phyloP scores from a whole-genome alignment of 2,797 vertebrate species.

The Siniperca scherzeri region DNA sequence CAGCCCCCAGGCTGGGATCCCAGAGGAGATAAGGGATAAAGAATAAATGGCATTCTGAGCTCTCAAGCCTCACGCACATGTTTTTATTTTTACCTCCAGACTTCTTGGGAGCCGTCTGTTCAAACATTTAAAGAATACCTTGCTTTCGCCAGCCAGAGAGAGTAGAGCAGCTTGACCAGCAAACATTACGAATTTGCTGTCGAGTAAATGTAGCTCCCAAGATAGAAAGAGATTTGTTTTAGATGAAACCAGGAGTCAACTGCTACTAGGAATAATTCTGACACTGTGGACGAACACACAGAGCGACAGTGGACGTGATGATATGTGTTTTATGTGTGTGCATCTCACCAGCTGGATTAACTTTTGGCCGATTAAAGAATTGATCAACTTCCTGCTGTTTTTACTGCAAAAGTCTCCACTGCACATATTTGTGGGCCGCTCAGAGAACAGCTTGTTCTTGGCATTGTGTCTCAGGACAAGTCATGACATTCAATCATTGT shows the following conservation, averaged over 20 bases:
- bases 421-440: constrained; percentile 72
- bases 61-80: constrained; percentile 71
- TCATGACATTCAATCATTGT: constrained; percentile 65
- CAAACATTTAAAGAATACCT: constrained; percentile 82
- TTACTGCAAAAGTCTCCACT: constrained; percentile 42
- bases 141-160: constrained; percentile 55
- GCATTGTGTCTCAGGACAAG: constrained; percentile 62
- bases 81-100: constrained; percentile 81
- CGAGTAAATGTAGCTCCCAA: constrained; percentile 66
- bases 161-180: constrained; percentile 63
- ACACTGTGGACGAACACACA: constrained; percentile 17
- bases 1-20: constrained; percentile 69
- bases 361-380: constrained; percentile 52
- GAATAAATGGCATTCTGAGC: constrained; percentile 76
- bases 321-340: constrained; percentile 14
- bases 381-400: constrained; percentile 64
- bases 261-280: constrained; percentile 24
- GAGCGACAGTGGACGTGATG: constrained; percentile 3
- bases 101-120: constrained; percentile 78
- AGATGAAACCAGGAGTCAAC: constrained; percentile 34
- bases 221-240: constrained; percentile 40
- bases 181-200: constrained; percentile 60
- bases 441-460: constrained; percentile 83
- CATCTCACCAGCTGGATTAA: constrained; percentile 53
- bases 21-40: constrained; percentile 76